Conservation (phyloP, 2,797 vertebrate species). For the Hippocampus kuda region DNA sequence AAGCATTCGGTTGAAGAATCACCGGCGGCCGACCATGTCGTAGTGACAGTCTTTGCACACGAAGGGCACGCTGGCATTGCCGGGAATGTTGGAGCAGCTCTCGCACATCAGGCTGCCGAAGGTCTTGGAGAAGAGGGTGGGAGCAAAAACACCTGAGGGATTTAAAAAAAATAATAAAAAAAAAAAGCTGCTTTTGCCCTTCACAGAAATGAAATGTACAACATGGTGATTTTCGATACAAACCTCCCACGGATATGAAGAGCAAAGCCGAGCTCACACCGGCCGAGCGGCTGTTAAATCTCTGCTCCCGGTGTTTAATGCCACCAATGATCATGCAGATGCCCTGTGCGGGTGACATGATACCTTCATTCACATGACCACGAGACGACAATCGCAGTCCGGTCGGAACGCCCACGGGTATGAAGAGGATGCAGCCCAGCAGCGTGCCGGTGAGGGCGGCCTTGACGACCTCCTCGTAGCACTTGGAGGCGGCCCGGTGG, state of each 20-base stretch:
- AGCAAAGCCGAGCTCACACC: conserved; percentile 81
- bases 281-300: conserved; percentile 82
- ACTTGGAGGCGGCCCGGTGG: conserved; percentile 63
- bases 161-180: not conserved
- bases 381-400: not conserved
- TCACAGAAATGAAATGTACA: not conserved
- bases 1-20: not conserved
- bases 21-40: conserved; percentile 61
- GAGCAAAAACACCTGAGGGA: conserved; percentile 77
- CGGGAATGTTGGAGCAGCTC: conserved; percentile 63
- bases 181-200: not conserved
- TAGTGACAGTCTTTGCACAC: conserved; percentile 78
- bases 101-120: conserved; percentile 80
- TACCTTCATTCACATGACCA: not conserved
- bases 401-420: conserved; percentile 68
- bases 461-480: conserved; percentile 82
- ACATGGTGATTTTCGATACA: not conserved
- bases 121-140: conserved; percentile 83
- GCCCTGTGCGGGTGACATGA: conserved; percentile 57
- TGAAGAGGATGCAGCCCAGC: conserved; percentile 79
- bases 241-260: conserved; percentile 85
- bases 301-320: conserved; percentile 78
- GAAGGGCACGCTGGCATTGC: conserved; percentile 64
- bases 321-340: conserved; percentile 87
- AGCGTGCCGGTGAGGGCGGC: conserved; percentile 77